Conservation (phyloP, 2,113 vertebrate species). For the Laterallus jamaicensis region DNA sequence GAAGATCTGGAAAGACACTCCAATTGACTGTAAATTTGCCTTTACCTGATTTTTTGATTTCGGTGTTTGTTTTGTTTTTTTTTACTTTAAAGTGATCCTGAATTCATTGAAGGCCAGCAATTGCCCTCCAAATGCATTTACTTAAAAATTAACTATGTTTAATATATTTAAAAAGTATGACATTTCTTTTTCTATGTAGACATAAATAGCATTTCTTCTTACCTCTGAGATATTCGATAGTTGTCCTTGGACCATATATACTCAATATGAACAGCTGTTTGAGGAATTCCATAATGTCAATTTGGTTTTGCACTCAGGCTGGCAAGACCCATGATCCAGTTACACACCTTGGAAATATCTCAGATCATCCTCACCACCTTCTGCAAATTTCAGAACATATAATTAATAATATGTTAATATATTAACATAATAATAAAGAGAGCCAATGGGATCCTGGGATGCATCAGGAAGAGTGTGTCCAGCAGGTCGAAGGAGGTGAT, state of each 20-base stretch:
- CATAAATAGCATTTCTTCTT: neutral
- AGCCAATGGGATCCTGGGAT: too few relatives aligned
- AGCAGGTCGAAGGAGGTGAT: too few relatives aligned
- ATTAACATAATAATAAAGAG: too few relatives aligned
- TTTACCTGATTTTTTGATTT: neutral
- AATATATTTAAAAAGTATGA: neutral
- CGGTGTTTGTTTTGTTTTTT: too few relatives aligned
- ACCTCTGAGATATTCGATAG: neutral
- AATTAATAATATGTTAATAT: too few relatives aligned
- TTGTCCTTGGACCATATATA: neutral
- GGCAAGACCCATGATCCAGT: neutral
- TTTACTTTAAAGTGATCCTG: neutral
- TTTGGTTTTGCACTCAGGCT: too few relatives aligned
- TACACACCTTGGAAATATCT: neutral
- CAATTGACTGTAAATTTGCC: too few relatives aligned
- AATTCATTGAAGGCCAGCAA: neutral
- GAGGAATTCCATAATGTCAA: neutral
- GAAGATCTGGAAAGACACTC: neutral
- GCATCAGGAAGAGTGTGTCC: too few relatives aligned
- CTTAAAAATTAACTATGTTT: neutral
- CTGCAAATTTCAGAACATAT: neutral
- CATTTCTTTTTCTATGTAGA: neutral
- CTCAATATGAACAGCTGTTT: neutral
- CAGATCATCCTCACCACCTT: neutral
- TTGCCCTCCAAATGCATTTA: neutral